Evolutionary conservation across 2,797 vertebrate genomes (phyloP).

Genomic region (Sebastes nivosus): DNA sequence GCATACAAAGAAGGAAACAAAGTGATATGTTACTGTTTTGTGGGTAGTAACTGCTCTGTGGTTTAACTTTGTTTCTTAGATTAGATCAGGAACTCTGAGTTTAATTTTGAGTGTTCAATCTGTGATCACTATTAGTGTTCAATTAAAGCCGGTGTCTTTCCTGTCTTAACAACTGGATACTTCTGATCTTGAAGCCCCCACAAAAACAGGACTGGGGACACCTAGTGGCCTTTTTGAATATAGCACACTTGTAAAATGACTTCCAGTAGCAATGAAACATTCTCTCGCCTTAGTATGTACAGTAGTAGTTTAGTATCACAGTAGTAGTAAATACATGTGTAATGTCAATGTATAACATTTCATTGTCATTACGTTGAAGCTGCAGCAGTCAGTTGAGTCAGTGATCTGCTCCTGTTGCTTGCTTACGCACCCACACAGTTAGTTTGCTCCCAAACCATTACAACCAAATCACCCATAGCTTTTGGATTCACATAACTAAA

Average conservation of each 20-base stretch:
- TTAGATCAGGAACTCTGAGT: not conserved
- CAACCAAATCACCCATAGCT: constrained; percentile 9
- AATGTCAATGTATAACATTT: not conserved
- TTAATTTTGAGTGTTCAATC: not conserved
- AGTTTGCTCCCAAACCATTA: constrained; percentile 10
- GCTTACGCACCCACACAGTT: not conserved
- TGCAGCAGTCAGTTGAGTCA: not conserved
- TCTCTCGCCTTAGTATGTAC: not conserved
- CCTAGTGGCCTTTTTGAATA: constrained; percentile 76
- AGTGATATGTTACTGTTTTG: not conserved
- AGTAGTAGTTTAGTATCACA: not conserved
- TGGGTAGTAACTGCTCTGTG: not conserved
- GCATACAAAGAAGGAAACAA: not conserved
- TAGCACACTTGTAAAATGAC: constrained; percentile 27
- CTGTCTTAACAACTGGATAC: constrained; percentile 19
- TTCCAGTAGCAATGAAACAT: not conserved
- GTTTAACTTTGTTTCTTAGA: not conserved
- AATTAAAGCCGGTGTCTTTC: not conserved
- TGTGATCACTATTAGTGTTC: not conserved
- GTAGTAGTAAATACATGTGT: not conserved
- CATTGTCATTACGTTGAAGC: not conserved
- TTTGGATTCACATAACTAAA: constrained; percentile 36
- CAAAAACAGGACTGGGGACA: constrained; percentile 80
- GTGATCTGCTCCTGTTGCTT: not conserved
- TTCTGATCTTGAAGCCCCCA: not conserved